Evolutionary conservation across 30 jellyfish, hydroid and myxozoan species (phyloP).

Genomic region (Aurelia aurita): DNA sequence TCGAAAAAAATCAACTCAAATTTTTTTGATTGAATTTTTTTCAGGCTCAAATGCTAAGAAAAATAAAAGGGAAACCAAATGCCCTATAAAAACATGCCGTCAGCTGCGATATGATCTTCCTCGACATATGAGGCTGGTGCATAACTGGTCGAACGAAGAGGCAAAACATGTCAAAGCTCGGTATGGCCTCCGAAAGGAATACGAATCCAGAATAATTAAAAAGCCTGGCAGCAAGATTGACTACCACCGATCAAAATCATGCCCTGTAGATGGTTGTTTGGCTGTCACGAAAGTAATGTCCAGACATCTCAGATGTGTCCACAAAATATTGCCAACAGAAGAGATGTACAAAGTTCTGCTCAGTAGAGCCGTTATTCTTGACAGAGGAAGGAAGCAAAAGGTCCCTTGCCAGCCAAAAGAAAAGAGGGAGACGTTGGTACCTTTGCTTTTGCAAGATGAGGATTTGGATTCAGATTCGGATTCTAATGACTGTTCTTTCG

Average conservation of each 20-base stretch:
- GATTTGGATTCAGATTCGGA: constrained; percentile 34
- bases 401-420: background rate
- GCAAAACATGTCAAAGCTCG: constrained; percentile 51
- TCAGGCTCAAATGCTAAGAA: background rate
- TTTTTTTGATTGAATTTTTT: background rate
- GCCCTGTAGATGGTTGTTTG: constrained; percentile 58
- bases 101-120: constrained; percentile 48
- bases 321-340: constrained; percentile 25
- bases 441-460: constrained; percentile 9
- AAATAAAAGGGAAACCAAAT: constrained; percentile 31
- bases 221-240: constrained; percentile 4
- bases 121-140: constrained; percentile 41
- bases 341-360: constrained; percentile 14
- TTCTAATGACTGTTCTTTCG: constrained; percentile 42
- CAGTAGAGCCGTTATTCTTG: constrained; percentile 46
- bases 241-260: constrained; percentile 37
- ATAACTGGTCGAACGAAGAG: constrained; percentile 44
- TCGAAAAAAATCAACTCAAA: background rate
- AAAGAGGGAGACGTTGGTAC: constrained; percentile 26
- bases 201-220: constrained; percentile 13
- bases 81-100: constrained; percentile 39
- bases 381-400: constrained; percentile 3
- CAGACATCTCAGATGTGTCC: constrained; percentile 50
- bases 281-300: constrained; percentile 37
- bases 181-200: constrained; percentile 37